Evolutionary conservation across 2,888 invertebrate genomes (phyloP).

Genomic region (Agriopis aurantiaria): DNA sequence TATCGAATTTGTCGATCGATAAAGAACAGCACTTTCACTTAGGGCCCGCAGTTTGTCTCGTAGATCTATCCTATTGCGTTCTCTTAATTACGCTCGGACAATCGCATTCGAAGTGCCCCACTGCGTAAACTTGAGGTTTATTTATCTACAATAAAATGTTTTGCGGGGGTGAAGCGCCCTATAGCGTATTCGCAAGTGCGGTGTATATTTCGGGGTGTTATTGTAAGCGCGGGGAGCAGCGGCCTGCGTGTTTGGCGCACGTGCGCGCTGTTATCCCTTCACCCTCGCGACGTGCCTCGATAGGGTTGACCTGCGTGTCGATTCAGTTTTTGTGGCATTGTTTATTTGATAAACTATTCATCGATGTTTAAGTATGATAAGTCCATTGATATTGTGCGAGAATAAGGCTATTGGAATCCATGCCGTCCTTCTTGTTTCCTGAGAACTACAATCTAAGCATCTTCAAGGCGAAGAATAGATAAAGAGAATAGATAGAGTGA

Average conservation of each 20-base stretch:
- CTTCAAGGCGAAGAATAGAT: no score
- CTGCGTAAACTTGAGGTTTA: constrained; percentile 69
- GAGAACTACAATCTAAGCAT: no score
- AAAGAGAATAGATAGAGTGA: no score
- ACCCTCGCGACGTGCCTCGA: constrained; percentile 59
- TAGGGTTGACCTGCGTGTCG: constrained; percentile 75
- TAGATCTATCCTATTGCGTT: constrained; percentile 17
- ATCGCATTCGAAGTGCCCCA: constrained; percentile 51
- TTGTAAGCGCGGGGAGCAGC: constrained; percentile 51
- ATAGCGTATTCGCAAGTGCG: constrained; percentile 71
- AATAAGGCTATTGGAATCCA: background rate
- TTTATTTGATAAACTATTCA: constrained; percentile 55
- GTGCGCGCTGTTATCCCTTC: constrained; percentile 76
- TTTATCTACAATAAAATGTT: constrained; percentile 82
- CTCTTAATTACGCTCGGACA: constrained; percentile 37
- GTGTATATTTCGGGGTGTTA: constrained; percentile 71
- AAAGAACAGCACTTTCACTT: no score
- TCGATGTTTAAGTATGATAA: constrained; percentile 44
- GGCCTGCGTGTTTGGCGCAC: constrained; percentile 71
- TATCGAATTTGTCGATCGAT: no score
- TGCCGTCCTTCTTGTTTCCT: no score
- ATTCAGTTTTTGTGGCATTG: constrained; percentile 57
- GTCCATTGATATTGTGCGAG: constrained; percentile 15
- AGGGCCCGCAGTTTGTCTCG: no score
- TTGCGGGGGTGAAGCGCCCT: constrained; percentile 54